A percentile compares a stretch with the other conserved stretches of the same genome.
These are phyloP conservation scores for Brenthis hecate DNA, from an alignment of 2,888 invertebrate species.

Conservation along the genomic window DNA sequence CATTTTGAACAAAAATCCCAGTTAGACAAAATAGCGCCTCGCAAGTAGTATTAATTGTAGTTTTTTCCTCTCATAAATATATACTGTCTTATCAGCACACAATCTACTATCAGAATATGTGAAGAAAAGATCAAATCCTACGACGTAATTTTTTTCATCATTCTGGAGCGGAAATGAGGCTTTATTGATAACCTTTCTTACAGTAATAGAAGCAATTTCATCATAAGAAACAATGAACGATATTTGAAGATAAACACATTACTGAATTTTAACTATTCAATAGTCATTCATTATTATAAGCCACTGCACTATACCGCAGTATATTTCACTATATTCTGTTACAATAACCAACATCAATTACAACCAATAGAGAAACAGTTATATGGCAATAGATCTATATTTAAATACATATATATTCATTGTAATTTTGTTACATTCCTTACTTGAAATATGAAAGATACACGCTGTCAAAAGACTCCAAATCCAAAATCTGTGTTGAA, in stretches of 20 bases:
- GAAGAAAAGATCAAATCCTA: too few relatives aligned
- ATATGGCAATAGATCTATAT: conserved; percentile 40
- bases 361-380: conserved; percentile 52
- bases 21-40: too few relatives aligned
- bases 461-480: conserved; percentile 70
- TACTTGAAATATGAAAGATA: conserved; percentile 57
- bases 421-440: conserved; percentile 30
- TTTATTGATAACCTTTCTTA: neutral
- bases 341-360: conserved; percentile 62
- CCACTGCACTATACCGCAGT: conserved; percentile 14
- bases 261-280: conserved; percentile 9
- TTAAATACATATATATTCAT: conserved; percentile 23
- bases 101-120: too few relatives aligned
- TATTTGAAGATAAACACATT: neutral
- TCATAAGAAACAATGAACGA: neutral
- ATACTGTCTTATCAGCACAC: too few relatives aligned
- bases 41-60: too few relatives aligned
- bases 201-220: neutral
- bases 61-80: neutral
- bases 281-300: neutral
- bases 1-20: too few relatives aligned
- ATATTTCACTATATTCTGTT: conserved; percentile 23
- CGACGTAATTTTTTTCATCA: too few relatives aligned
- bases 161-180: too few relatives aligned
- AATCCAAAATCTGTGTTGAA: conserved; percentile 61